A percentile compares a stretch with the other conserved stretches of the same genome.
These are phyloP conservation scores for Hippopotamyrus pictus DNA, from an alignment of 2,797 vertebrate genomes.

Conservation along the genomic window DNA sequence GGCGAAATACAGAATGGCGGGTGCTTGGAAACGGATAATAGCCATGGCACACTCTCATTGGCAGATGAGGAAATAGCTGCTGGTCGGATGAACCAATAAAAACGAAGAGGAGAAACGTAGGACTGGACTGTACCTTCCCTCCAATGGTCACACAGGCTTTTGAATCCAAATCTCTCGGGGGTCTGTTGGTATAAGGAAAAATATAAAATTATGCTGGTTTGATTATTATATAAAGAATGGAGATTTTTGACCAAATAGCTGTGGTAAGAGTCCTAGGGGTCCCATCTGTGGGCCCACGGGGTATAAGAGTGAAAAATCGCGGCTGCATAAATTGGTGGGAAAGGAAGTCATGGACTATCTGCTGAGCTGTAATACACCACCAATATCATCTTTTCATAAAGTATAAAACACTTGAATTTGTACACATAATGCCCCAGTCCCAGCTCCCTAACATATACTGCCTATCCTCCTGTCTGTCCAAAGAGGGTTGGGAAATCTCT, in stretches of 20 bases:
- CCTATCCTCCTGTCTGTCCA: background rate
- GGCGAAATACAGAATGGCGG: background rate
- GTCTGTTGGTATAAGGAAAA: slow-evolving; percentile 58
- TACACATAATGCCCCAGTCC: background rate
- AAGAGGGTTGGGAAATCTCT: slow-evolving; percentile 42
- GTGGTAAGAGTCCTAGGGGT: background rate
- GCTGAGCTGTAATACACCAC: background rate
- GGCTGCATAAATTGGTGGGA: background rate
- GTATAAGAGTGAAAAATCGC: background rate
- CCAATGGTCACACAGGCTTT: slow-evolving; percentile 90
- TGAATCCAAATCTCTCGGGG: slow-evolving; percentile 90
- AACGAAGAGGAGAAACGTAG: background rate
- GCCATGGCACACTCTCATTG: background rate
- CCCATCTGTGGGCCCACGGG: background rate
- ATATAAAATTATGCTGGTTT: background rate
- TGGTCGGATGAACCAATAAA: background rate
- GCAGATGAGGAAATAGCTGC: background rate
- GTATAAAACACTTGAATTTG: background rate
- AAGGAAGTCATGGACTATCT: background rate
- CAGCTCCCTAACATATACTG: background rate
- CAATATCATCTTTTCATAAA: background rate
- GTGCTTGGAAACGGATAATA: background rate
- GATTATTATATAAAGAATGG: background rate
- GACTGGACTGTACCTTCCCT: slow-evolving; percentile 75
- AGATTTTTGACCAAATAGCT: background rate